Conservation (phyloP, 2,113 vertebrate genomes). For the Centropristis striata region DNA sequence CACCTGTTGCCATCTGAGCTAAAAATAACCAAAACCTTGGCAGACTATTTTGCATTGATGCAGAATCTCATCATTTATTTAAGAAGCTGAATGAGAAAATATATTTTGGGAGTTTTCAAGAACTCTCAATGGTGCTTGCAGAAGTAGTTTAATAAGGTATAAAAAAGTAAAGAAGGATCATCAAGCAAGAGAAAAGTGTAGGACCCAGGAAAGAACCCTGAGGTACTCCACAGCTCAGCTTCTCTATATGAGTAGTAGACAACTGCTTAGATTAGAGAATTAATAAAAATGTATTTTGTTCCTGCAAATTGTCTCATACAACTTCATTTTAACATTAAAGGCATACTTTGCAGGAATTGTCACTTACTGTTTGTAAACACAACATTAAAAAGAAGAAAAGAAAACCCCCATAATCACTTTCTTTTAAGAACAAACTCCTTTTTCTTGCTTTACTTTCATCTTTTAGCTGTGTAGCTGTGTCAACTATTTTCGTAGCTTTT, state of each 20-base stretch:
- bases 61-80: neutral
- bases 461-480: no score
- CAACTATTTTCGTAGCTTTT: no score
- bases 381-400: no score
- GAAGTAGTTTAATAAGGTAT: neutral
- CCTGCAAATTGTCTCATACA: neutral
- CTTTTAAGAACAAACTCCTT: no score
- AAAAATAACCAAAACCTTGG: neutral
- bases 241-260: neutral
- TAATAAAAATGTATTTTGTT: neutral
- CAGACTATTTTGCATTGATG: neutral
- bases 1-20: neutral
- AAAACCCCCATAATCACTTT: no score
- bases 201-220: conserved; percentile 31
- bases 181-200: neutral
- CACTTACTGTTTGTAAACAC: no score
- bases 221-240: conserved; percentile 9
- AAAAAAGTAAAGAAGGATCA: neutral
- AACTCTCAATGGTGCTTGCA: neutral
- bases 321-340: neutral
- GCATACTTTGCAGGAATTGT: no score
- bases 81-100: neutral
- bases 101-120: neutral
- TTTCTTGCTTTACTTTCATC: no score
- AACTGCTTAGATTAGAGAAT: neutral